Evolutionary conservation across 1,140 invertebrate species (phyloP), one percentile per base, ranked within the genome.

Genomic region (Penaeus indicus): DNA sequence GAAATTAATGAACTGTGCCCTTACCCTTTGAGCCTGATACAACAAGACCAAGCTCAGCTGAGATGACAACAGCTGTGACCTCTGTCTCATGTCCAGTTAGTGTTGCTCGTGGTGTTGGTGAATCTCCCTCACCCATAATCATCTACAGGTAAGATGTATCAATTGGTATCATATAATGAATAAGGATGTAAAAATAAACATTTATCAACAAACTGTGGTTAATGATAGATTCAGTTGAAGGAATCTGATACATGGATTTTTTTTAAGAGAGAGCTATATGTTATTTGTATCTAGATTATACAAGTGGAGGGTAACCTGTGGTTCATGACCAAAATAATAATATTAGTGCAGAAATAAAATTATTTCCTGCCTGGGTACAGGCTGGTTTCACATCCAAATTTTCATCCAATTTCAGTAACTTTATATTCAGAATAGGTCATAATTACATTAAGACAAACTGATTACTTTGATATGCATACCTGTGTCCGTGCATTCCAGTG

Each of bases 401-500:
- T 42, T 42, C 38, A 42, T 42, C 38, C 5, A 54, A 54, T 1
- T 54, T 54, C 10, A 54, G 16, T 54, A 54, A 54, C 16, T 54
- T 16, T 54, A 54, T 47, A 47, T 47, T 47, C 11, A 47, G 47
- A 47, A 47, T 16, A 54, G 54, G 54, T 54, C 16, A 54, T 54
- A 54, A 54, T 54, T 16, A 54, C 54, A 5, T 13, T 5, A 54
- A 54, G 54, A 54, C 54, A 13, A 13, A 54, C 16, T 13, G 54
- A 54, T 54, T 54, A 11, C 54, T 13, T 54, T 54, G 1, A 13
- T 16, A 54, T 54, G 11, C 54, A 54, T 86, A 97, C 97, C 92
- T 98, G 97, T 69, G 97, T 97, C 78, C 98, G 95, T 0, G 98
- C 97, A 92, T 97, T 99, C 97, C 99, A 99, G 92, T 99, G 98